These are phyloP conservation scores for Lutjanus campechanus DNA, from an alignment of 2,797 vertebrate genomes.

Conservation along the genomic window DNA sequence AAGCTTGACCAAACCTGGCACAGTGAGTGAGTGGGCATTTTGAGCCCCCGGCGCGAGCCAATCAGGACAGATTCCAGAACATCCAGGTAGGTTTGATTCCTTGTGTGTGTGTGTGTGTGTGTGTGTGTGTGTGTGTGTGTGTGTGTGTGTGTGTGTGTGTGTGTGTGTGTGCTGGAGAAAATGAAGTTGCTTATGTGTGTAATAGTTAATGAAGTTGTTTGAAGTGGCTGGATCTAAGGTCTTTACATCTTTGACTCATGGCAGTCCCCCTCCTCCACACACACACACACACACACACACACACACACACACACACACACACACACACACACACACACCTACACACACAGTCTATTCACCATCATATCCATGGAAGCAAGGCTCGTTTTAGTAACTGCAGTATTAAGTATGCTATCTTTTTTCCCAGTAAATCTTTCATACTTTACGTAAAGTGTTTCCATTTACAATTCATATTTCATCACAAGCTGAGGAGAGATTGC, in stretches of 20 bases:
- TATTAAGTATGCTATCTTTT: neutral
- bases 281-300: neutral
- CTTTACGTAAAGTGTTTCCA: conserved; percentile 11
- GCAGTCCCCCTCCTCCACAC: too few species aligned
- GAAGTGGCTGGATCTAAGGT: too few species aligned
- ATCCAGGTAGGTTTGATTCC: neutral
- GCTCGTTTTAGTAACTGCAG: neutral
- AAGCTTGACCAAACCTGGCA: conserved; percentile 13
- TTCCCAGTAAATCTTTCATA: neutral
- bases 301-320: neutral
- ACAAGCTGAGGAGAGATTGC: conserved; percentile 32
- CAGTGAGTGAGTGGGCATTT: neutral
- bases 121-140: too few species aligned
- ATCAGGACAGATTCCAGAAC: conserved; percentile 12
- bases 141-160: too few species aligned
- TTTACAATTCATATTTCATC: conserved; percentile 20
- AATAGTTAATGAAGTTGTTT: too few species aligned
- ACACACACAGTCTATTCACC: neutral
- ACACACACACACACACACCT: neutral
- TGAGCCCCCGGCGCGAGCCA: neutral
- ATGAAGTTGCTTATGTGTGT: too few species aligned
- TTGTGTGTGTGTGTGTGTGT: neutral
- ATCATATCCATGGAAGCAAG: neutral
- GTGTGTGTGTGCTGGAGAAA: too few species aligned
- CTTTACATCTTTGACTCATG: too few species aligned